Evolutionary conservation across 2,797 vertebrate species (phyloP), one percentile per base, ranked within the genome.

Genomic region (Cephalopachus bancanus): DNA sequence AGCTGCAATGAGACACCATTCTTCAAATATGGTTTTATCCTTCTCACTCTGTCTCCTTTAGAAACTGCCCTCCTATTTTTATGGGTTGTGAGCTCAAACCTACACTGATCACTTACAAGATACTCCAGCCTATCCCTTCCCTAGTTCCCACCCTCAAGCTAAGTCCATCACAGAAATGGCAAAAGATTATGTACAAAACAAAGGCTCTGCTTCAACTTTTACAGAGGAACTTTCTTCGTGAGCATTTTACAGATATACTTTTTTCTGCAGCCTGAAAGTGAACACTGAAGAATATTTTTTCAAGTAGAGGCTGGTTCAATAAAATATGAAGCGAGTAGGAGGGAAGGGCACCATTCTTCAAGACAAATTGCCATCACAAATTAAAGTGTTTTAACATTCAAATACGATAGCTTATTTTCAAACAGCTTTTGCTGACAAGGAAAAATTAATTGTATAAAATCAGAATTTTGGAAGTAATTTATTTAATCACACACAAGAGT

Each of bases 401-500:
- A 81, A 72, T 64, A 22, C n/a, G 44, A 94, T 51, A 75, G 49
- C 64, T 76, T 74, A 49, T 89, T 96, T 92, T 92, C 91, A 96
- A 89, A 37, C 49, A 94, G 78, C n/a, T 84, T 95, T 95, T 93
- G 90, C 71, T 89, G 69, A 97, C 53, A 84, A 95, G 92, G 96
- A 96, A 95, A 95, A 96, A 86, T 93, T 92, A 97, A 95, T 93
- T 91, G 60, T 33, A 62, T 71, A 95, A 97, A 92, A 92, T 74
- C 81, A 95, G 62, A 85, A 84, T 93, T 59, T 94, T 95, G n/a
- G 96, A 97, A 96, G 75, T 75, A 95, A 75, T 96, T 93, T 95
- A 72, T 97, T 69, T 93, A 93, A 97, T 94, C 74, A 86, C 30
- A 64, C 83, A 75, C 86, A 85, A 51, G 75, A 87, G 83, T 81